phyloP scores from a whole-genome alignment of 2,113 vertebrate species.

The Dasyornis broadbenti region DNA sequence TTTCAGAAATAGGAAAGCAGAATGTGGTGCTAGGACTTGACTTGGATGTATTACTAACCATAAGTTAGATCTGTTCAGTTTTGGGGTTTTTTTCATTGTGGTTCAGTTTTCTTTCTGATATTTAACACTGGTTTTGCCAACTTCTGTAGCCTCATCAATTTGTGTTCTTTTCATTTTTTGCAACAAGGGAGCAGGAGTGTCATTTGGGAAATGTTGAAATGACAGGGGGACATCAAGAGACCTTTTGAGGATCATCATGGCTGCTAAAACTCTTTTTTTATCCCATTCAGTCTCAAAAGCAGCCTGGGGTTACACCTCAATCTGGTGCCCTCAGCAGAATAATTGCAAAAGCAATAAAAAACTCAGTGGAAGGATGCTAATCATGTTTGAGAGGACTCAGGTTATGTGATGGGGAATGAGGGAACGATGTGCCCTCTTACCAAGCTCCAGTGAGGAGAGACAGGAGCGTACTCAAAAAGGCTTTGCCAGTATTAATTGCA shows the following conservation, averaged over 20 bases:
- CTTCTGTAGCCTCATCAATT: neutral
- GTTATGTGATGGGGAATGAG: neutral
- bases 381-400: neutral
- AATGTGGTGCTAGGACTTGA: neutral
- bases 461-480: neutral
- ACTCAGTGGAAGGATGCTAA: neutral
- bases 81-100: accelerated
- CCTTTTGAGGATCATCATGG: neutral
- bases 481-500: neutral
- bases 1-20: neutral
- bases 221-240: neutral
- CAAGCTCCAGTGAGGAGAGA: neutral
- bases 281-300: neutral
- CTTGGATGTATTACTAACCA: neutral
- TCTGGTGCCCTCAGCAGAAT: accelerated
- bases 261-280: neutral
- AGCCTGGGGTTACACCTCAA: neutral
- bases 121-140: neutral
- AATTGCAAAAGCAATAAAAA: neutral
- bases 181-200: neutral
- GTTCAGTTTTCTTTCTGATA: neutral
- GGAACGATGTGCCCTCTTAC: neutral
- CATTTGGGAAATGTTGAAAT: neutral
- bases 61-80: neutral
- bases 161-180: neutral